A percentile compares a stretch with the other conserved stretches of the same genome.
Conservation (phyloP, 2,888 invertebrate genomes). For the Heliconius aoede region DNA sequence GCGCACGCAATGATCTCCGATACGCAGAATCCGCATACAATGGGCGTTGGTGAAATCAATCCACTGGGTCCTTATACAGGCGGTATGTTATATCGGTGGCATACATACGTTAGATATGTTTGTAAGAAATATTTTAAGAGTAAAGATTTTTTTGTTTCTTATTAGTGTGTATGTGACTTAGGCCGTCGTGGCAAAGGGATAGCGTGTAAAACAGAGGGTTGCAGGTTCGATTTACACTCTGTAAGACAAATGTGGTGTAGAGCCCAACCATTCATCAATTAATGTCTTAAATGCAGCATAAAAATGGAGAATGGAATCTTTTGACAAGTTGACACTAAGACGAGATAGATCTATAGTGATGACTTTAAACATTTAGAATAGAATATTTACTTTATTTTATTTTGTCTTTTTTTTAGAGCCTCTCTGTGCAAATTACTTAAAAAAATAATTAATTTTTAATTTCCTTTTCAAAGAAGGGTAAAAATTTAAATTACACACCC, state of each 20-base stretch:
- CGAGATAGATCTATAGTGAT: neutral
- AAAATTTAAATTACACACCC: neutral
- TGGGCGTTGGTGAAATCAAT: slow-evolving; percentile 64
- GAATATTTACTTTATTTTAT: neutral
- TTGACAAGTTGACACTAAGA: neutral
- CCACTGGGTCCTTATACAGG: slow-evolving; percentile 39
- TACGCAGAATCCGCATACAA: slow-evolving; percentile 80
- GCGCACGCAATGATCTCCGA: slow-evolving; percentile 66
- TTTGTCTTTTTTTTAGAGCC: neutral
- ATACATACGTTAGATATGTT: slow-evolving; percentile 20
- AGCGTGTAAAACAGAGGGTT: too few species aligned
- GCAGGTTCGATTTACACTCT: too few species aligned
- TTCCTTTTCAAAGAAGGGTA: neutral
- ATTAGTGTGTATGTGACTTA: too few species aligned
- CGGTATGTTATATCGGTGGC: slow-evolving; percentile 17
- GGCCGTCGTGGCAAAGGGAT: neutral
- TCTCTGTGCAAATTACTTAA: neutral
- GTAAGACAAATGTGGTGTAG: neutral
- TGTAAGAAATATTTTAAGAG: slow-evolving; percentile 15
- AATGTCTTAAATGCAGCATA: neutral
- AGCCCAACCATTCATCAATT: neutral
- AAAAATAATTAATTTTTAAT: neutral
- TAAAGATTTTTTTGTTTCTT: neutral
- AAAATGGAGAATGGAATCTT: neutral
- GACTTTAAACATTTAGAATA: neutral